Evolutionary conservation across 2,888 invertebrate genomes (phyloP), one percentile per base, ranked within the genome.

Genomic region (Drosophila limbata): DNA sequence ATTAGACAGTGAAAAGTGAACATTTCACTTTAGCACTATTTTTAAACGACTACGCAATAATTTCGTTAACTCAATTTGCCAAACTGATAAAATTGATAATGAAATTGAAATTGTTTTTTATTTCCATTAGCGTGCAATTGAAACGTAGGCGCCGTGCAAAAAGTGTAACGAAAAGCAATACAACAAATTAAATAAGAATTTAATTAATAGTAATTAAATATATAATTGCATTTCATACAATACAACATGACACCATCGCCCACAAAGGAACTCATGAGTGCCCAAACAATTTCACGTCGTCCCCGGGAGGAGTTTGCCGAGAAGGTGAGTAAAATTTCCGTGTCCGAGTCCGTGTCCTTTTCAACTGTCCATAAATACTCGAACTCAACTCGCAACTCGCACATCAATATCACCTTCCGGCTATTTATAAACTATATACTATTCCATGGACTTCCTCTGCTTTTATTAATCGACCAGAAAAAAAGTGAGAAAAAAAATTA

Each of bases 301-400:
- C 88, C 92, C 37, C 92, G 91, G 28, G 91, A 91, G 71, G 91
- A 91, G 62, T 91, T 91, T 61, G 88, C 92, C n/a, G 91, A 91
- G 66, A 91, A 91, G 90, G 91, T 91, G 78, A 90, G 91, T 81
- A 28, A 42, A 28, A 42, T 33, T 28, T 13, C 17, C 33, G 8
- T 25, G 50, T 42, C 44, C 56, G n/a, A n/a, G n/a, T 8, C 17
- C 33, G 13, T 25, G 50, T 44, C 45, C 56, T 51, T 45, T 44
- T 50, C 33, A 10, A 45, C 28, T 44, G 52, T 61, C 52, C 47
- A 52, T 52, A 40, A 56, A 59, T 59, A 47, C 40, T 37, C 11
- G 2, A 28, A 11, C 25, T 4, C 37, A 21, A 25, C 25, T 28
- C 28, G 28, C 25, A 25, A 25, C 25, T 25, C 25, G 5, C 25